phyloP scores from a whole-genome alignment of 2,888 invertebrate species.

The Synergus itoensis region DNA sequence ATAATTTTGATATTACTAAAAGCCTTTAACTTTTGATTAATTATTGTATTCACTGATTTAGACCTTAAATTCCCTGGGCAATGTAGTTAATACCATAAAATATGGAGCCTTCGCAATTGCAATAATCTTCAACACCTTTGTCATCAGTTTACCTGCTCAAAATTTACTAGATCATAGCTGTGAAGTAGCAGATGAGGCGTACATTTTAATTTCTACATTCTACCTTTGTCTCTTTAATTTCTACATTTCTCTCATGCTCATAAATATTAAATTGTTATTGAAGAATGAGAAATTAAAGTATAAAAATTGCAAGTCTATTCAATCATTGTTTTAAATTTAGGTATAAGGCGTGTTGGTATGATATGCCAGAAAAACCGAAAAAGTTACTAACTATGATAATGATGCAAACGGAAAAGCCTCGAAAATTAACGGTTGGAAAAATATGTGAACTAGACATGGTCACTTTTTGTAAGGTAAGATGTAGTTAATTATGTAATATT shows the following conservation, averaged over 20 bases:
- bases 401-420: neutral
- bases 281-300: no score
- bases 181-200: neutral
- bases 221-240: no score
- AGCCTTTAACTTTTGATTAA: neutral
- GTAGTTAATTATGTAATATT: neutral
- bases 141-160: constrained; percentile 3
- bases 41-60: neutral
- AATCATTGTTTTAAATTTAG: neutral
- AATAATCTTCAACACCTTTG: neutral
- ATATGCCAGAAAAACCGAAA: neutral
- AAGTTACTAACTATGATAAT: constrained; percentile 16
- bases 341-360: constrained; percentile 11
- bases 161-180: neutral
- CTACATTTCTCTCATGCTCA: no score
- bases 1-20: neutral
- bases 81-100: neutral
- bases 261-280: neutral
- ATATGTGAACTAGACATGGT: neutral
- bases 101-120: neutral
- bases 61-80: constrained; percentile 4
- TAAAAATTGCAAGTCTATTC: no score
- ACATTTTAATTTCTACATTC: neutral
- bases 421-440: neutral
- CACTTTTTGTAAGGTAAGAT: neutral